Percentiles rank a stretch among this genome's conserved stretches.
phyloP scores from a whole-genome alignment of 2,113 vertebrate genomes.

The Probosciger aterrimus region DNA sequence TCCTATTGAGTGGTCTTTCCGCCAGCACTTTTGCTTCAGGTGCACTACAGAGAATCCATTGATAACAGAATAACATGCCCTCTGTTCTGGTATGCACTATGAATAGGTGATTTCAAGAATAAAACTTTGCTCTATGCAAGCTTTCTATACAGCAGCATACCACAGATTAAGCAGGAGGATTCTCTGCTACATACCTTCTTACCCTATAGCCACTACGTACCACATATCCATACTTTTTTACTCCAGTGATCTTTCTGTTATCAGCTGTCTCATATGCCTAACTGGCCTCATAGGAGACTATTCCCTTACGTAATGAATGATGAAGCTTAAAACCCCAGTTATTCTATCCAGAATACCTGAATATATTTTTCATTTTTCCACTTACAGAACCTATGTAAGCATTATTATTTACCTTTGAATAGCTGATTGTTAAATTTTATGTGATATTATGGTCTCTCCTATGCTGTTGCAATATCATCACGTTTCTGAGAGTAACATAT shows the following conservation, averaged over 20 bases:
- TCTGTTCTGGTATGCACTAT: background rate
- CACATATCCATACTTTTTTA: background rate
- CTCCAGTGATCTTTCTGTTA: background rate
- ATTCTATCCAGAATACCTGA: background rate
- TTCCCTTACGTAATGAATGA: background rate
- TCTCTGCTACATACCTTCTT: background rate
- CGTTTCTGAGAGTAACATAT: background rate
- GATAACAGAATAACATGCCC: background rate
- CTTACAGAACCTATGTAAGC: background rate
- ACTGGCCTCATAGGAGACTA: background rate
- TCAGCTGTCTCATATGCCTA: background rate
- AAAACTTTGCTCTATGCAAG: background rate
- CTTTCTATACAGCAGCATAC: background rate
- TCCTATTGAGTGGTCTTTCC: background rate
- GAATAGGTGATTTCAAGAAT: background rate
- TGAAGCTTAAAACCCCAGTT: background rate
- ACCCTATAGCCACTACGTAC: background rate
- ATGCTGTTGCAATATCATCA: background rate
- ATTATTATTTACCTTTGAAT: background rate
- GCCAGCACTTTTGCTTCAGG: background rate
- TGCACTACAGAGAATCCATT: background rate
- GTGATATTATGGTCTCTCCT: background rate
- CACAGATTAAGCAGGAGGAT: background rate
- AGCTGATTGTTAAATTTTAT: background rate
- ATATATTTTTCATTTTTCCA: background rate